phyloP scores from a whole-genome alignment of 2,113 vertebrate genomes.

The Urocitellus parryii region DNA sequence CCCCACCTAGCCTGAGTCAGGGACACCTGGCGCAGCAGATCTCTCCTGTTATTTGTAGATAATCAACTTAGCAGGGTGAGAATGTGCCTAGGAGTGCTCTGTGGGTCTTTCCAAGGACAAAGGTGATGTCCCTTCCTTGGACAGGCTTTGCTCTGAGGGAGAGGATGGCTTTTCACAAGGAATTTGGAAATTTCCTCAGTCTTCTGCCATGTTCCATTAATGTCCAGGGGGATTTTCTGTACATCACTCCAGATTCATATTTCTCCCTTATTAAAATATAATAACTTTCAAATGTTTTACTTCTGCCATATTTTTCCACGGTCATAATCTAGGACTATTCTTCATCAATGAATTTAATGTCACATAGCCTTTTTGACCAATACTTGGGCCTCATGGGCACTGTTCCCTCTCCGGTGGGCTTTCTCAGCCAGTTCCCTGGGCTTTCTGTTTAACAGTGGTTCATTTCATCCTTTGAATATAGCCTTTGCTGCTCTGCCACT shows the following conservation, averaged over 20 bases:
- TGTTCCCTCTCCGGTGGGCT: fast-evolving
- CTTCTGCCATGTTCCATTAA: neutral
- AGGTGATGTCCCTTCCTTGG: too few relatives aligned
- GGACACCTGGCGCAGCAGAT: too few relatives aligned
- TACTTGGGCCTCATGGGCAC: fast-evolving
- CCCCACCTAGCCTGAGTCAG: too few relatives aligned
- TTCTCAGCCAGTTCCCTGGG: too few relatives aligned
- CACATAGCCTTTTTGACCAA: neutral
- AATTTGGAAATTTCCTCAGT: neutral
- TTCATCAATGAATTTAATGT: neutral
- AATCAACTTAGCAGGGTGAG: too few relatives aligned
- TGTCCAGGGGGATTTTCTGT: neutral
- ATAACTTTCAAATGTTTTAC: neutral
- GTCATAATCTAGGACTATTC: neutral
- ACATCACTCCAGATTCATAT: neutral
- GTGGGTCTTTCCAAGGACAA: too few relatives aligned
- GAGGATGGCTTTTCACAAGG: too few relatives aligned
- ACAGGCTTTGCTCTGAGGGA: too few relatives aligned
- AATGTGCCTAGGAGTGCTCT: too few relatives aligned
- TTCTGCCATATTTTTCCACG: neutral
- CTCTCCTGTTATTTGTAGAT: too few relatives aligned
- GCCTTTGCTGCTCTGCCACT: too few relatives aligned
- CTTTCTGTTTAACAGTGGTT: neutral
- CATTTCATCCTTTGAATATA: too few relatives aligned
- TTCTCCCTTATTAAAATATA: neutral